These are phyloP conservation scores for Drosophila rhopaloa DNA, from an alignment of 1,140 invertebrate genomes.

Conservation along the genomic window DNA sequence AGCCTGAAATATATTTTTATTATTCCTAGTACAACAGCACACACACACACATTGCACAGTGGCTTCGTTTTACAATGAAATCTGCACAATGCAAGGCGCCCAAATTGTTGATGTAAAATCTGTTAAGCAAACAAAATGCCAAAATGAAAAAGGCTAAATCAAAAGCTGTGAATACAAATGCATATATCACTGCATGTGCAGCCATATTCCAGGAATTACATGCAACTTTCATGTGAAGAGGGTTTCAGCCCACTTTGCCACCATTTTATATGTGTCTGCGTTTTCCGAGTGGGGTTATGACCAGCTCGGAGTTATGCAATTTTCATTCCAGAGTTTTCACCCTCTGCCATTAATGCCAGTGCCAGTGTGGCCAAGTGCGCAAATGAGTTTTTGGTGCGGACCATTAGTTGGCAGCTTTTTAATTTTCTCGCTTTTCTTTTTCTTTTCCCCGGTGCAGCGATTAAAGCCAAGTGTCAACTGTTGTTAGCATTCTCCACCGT, in stretches of 20 bases:
- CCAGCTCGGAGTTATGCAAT: slow-evolving; percentile 66
- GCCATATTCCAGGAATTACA: slow-evolving; percentile 40
- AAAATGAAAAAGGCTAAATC: slow-evolving; percentile 47
- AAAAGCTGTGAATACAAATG: slow-evolving; percentile 49
- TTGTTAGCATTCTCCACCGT: slow-evolving; percentile 14
- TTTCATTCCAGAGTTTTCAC: slow-evolving; percentile 69
- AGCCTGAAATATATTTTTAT: slow-evolving; percentile 21
- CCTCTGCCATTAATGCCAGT: slow-evolving; percentile 18
- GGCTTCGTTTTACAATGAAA: slow-evolving; percentile 35
- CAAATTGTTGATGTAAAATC: slow-evolving; percentile 50
- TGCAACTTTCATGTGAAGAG: slow-evolving; percentile 65
- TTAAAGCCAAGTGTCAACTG: slow-evolving; percentile 65
- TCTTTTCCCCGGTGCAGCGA: slow-evolving; percentile 1
- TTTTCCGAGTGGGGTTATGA: slow-evolving; percentile 32
- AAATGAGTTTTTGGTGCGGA: slow-evolving; percentile 62
- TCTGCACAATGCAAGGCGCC: slow-evolving; percentile 19
- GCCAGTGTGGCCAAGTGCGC: slow-evolving; percentile 38
- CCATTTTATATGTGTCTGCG: slow-evolving; percentile 24
- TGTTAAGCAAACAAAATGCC: slow-evolving; percentile 64
- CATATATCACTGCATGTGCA: slow-evolving; percentile 11
- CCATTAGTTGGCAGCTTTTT: slow-evolving; percentile 69
- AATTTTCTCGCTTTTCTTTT: slow-evolving; percentile 41
- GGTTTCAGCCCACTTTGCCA: slow-evolving; percentile 16
- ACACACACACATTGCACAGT: slow-evolving; percentile 8
- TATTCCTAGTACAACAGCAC: slow-evolving; percentile 15